A percentile compares a stretch with the other conserved stretches of the same genome.
Conservation (phyloP, 1,140 invertebrate genomes). For the Bombus terrestris region DNA sequence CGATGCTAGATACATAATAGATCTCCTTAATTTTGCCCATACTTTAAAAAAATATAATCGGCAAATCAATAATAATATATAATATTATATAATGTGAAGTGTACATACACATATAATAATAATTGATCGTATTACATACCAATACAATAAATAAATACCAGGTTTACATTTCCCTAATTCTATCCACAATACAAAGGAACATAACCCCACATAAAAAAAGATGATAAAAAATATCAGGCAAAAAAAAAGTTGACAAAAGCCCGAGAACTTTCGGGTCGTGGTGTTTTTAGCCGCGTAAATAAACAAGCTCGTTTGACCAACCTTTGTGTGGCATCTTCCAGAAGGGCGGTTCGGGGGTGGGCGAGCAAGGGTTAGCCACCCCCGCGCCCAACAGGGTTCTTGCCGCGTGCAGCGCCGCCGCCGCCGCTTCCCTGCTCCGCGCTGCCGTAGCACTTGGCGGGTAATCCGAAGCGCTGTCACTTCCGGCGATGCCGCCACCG, state of each 20-base stretch:
- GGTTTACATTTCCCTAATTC: background rate
- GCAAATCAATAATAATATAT: background rate
- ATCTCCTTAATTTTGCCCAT: background rate
- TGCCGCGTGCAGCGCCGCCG: constrained; percentile 83
- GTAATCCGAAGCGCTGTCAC: constrained; percentile 81
- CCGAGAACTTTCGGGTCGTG: background rate
- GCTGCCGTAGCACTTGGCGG: constrained; percentile 82
- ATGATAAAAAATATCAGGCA: background rate
- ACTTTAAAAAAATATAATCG: background rate
- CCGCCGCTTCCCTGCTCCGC: constrained; percentile 81
- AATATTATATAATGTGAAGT: background rate
- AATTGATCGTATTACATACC: too few species aligned
- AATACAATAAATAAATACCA: too few species aligned
- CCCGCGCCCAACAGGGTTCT: constrained; percentile 84
- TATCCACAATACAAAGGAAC: background rate
- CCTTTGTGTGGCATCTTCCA: constrained; percentile 86
- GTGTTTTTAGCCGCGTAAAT: constrained; percentile 3
- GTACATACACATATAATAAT: background rate
- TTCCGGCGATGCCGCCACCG: constrained; percentile 77
- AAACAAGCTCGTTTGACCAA: constrained; percentile 68
- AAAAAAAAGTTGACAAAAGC: background rate
- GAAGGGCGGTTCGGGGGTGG: constrained; percentile 84
- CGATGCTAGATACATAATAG: too few species aligned
- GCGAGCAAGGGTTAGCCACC: constrained; percentile 83
- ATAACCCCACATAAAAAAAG: background rate